Evolutionary conservation across 2,888 invertebrate genomes (phyloP).

Genomic region (Lithophane leautieri): DNA sequence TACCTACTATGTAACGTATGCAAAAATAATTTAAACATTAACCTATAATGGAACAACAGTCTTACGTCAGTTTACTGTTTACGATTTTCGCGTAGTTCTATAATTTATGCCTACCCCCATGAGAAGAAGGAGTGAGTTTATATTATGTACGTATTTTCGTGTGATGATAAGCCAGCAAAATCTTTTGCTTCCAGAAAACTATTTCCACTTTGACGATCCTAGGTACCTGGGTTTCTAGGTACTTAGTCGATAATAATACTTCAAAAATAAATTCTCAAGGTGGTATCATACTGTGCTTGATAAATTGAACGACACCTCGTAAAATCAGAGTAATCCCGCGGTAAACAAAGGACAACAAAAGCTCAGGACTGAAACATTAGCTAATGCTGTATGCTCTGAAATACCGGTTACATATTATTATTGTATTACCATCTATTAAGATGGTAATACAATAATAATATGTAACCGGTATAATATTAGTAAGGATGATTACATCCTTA

Average conservation of each 20-base stretch:
- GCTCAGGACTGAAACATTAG: neutral
- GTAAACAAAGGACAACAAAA: neutral
- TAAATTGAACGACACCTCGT: neutral
- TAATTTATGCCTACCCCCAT: neutral
- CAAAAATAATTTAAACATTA: conserved; percentile 5
- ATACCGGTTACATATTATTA: neutral
- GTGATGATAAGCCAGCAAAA: neutral
- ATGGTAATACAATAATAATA: too few relatives aligned
- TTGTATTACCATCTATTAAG: too few relatives aligned
- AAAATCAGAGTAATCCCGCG: too few relatives aligned
- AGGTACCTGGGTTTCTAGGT: neutral
- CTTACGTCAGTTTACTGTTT: neutral
- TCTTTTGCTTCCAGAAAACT: neutral
- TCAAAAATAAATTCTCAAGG: neutral
- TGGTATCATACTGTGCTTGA: neutral
- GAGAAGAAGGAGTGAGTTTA: neutral
- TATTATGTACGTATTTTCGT: neutral
- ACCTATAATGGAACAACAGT: neutral
- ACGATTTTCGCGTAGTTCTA: neutral
- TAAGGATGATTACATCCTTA: too few relatives aligned
- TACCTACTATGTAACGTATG: conserved; percentile 25
- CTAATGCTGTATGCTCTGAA: neutral
- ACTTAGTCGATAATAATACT: neutral
- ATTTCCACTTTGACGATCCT: neutral
- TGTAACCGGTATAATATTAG: too few relatives aligned